Percentiles rank a stretch among this genome's conserved stretches.
Evolutionary conservation across 1,140 invertebrate species (phyloP).

Genomic region (Sinella curviseta): DNA sequence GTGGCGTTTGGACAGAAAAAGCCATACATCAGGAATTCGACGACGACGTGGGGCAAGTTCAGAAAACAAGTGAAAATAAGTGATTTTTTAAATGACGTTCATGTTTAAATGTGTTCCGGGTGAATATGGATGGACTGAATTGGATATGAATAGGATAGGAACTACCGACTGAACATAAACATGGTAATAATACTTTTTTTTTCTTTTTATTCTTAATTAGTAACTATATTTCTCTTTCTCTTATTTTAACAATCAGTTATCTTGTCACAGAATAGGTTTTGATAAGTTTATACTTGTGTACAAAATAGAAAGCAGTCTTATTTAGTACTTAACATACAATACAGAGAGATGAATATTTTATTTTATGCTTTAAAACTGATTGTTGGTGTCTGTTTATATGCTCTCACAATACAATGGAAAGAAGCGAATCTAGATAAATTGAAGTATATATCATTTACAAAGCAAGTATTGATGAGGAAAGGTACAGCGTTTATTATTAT

Average conservation of each 20-base stretch:
- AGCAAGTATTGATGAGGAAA: no score
- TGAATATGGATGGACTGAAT: background rate
- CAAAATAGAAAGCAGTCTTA: constrained; percentile 24
- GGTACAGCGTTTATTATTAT: no score
- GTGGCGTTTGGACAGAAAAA: constrained; percentile 53
- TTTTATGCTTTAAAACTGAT: background rate
- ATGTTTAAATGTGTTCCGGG: no score
- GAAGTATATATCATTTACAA: no score
- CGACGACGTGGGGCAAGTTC: no score
- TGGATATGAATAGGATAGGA: background rate
- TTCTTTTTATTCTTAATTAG: background rate
- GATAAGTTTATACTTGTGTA: constrained; percentile 8
- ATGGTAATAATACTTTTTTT: background rate
- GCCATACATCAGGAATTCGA: background rate
- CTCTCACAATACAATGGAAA: no score
- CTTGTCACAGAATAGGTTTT: constrained; percentile 23
- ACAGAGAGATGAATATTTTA: no score
- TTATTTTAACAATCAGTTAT: constrained; percentile 12
- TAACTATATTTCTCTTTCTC: background rate
- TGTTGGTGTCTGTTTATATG: background rate
- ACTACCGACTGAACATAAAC: background rate
- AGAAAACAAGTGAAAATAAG: no score
- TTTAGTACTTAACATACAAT: background rate
- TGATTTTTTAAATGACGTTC: no score
- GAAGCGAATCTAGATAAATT: no score